phyloP scores from a whole-genome alignment of 1,140 invertebrate species.

The Trinorchestia longiramus region DNA sequence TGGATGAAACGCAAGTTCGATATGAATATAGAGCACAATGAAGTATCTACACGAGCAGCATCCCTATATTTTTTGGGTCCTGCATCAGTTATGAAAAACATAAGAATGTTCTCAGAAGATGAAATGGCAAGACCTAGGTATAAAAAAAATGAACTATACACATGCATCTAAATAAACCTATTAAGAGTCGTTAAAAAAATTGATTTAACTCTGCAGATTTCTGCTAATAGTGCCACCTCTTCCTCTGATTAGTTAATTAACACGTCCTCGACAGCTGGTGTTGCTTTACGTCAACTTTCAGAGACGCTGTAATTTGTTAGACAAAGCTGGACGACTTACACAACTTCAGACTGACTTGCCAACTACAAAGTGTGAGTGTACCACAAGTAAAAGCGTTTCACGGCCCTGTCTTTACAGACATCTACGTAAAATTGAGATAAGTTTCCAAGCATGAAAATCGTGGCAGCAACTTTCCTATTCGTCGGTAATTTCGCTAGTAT shows the following conservation, averaged over 20 bases:
- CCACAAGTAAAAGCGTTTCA: no score
- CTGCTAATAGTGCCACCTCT: background rate
- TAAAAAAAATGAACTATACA: background rate
- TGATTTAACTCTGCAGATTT: background rate
- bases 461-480: no score
- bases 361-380: no score
- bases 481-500: no score
- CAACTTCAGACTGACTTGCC: no score
- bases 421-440: no score
- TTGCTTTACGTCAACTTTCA: background rate
- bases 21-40: background rate
- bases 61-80: background rate
- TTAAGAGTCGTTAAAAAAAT: background rate
- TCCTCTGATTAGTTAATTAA: background rate
- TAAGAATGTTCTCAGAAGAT: background rate
- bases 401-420: no score
- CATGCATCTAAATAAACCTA: no score
- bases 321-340: no score
- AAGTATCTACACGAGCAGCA: background rate
- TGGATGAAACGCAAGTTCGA: background rate
- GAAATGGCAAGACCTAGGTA: background rate
- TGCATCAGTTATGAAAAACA: background rate
- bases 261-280: background rate
- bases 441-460: no score
- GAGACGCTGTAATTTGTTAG: no score